These are phyloP conservation scores for Perodicticus potto DNA, from an alignment of 2,797 vertebrate genomes.

Conservation along the genomic window DNA sequence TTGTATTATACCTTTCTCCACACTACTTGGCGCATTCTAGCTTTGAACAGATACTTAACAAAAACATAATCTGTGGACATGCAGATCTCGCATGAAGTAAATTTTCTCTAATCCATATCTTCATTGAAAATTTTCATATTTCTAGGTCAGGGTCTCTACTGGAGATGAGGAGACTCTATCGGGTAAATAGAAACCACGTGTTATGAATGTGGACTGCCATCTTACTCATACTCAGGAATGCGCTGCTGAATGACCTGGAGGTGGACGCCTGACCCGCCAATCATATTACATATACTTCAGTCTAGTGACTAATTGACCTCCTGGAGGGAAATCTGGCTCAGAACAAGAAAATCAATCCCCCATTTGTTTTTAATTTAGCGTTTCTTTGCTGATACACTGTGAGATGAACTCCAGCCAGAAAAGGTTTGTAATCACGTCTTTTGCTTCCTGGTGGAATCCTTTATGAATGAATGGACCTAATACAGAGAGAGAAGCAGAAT, in stretches of 20 bases:
- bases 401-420: not conserved
- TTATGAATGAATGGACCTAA: not conserved
- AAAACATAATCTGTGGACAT: not conserved
- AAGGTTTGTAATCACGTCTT: not conserved
- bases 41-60: conserved; percentile 15
- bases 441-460: not conserved
- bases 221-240: not conserved
- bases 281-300: not conserved
- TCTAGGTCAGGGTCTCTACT: not conserved
- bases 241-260: not conserved
- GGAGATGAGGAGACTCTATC: not conserved
- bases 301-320: not conserved
- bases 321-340: not conserved
- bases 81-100: not conserved
- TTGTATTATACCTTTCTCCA: not conserved
- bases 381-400: not conserved
- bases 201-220: not conserved
- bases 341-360: not conserved
- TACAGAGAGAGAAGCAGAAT: not conserved
- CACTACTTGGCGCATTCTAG: not conserved
- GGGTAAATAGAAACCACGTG: not conserved
- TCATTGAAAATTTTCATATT: not conserved
- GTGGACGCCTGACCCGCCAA: too few relatives aligned
- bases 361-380: not conserved
- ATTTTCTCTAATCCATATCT: not conserved